Percentiles rank a stretch among this genome's conserved stretches.
Evolutionary conservation across 2,888 invertebrate genomes (phyloP).

Genomic region (Cryptus viduatorius): DNA sequence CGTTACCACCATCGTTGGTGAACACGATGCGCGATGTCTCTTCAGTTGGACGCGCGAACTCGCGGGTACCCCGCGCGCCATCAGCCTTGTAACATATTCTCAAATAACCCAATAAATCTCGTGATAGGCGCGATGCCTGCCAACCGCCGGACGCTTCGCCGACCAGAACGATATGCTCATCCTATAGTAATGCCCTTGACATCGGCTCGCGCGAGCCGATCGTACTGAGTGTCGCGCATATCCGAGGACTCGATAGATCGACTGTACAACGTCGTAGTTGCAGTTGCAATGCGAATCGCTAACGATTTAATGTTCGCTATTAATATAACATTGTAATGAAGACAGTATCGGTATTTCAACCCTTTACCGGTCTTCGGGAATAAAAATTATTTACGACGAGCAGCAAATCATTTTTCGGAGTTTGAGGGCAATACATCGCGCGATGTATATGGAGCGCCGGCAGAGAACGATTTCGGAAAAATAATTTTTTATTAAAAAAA

Average conservation of each 20-base stretch:
- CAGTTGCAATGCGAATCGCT: background rate
- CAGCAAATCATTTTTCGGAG: too few relatives aligned
- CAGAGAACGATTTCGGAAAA: too few relatives aligned
- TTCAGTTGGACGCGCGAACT: slow-evolving; percentile 47
- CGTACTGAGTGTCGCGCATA: slow-evolving; percentile 3
- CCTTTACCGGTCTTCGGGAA: too few relatives aligned
- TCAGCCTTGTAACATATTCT: slow-evolving; percentile 83
- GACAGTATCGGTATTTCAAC: too few relatives aligned
- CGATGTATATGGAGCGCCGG: too few relatives aligned
- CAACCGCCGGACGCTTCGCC: slow-evolving; percentile 7
- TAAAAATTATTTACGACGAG: too few relatives aligned
- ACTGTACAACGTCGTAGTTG: background rate
- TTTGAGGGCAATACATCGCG: too few relatives aligned
- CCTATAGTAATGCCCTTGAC: slow-evolving; percentile 78
- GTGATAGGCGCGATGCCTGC: slow-evolving; percentile 71
- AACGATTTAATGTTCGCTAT: background rate
- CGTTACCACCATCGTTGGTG: slow-evolving; percentile 18
- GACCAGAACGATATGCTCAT: slow-evolving; percentile 74
- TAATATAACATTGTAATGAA: background rate
- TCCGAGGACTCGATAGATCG: background rate
- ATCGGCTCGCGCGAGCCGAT: slow-evolving; percentile 66
- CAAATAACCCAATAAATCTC: slow-evolving; percentile 83
- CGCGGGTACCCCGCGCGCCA: slow-evolving; percentile 21
- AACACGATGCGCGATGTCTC: slow-evolving; percentile 52
- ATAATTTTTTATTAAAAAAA: too few relatives aligned